Percentiles rank a stretch among this genome's conserved stretches.
Evolutionary conservation across 2,113 vertebrate species (phyloP).

Genomic region (Eublepharis macularius): DNA sequence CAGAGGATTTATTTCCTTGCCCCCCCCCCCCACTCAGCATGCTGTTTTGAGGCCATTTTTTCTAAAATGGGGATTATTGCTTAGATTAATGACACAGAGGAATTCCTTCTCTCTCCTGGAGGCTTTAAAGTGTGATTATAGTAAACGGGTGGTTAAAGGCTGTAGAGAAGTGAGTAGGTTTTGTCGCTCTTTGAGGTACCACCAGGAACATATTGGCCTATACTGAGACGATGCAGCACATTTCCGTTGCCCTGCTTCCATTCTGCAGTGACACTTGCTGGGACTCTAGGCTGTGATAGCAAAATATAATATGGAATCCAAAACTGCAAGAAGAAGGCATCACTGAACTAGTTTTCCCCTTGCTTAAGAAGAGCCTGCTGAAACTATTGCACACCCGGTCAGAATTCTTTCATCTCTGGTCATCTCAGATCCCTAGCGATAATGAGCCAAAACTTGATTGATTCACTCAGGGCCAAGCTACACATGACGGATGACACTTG

Average conservation of each 20-base stretch:
- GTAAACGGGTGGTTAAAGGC: not conserved
- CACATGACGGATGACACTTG: no score
- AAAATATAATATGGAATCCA: not conserved
- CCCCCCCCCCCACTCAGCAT: rapidly evolving
- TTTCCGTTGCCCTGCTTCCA: not conserved
- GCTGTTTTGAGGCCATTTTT: not conserved
- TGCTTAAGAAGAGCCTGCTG: not conserved
- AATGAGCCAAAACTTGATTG: no score
- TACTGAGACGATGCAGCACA: not conserved
- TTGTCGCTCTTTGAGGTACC: not conserved
- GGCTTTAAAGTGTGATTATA: not conserved
- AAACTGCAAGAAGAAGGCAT: not conserved
- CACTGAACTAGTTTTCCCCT: not conserved
- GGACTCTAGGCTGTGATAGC: not conserved
- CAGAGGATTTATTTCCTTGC: not conserved
- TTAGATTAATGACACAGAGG: not conserved
- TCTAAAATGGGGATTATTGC: not conserved
- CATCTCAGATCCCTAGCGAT: no score
- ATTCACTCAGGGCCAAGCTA: no score
- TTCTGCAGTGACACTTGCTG: conserved; percentile 28
- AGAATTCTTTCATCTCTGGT: no score
- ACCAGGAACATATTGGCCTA: not conserved
- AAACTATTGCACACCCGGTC: not conserved
- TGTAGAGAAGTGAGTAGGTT: not conserved
- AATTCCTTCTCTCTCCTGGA: conserved; percentile 8